A percentile compares a stretch with the other conserved stretches of the same genome.
Conservation (phyloP, 2,888 invertebrate genomes). For the Rotaria magnacalcarata region DNA sequence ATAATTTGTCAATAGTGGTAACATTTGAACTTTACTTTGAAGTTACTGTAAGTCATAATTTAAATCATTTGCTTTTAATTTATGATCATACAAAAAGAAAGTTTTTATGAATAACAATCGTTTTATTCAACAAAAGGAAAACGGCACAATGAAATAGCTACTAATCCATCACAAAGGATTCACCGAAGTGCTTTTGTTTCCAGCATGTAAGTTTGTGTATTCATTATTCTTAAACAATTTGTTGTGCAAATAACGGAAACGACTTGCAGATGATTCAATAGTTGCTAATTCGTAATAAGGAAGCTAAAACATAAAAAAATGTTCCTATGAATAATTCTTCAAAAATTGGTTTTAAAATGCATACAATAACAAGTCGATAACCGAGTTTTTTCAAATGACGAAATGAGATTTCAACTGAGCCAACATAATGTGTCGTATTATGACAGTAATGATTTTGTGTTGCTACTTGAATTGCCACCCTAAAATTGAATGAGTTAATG, state of each 20-base stretch:
- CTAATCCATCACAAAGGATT: neutral
- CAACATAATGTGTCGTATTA: slow-evolving; percentile 3
- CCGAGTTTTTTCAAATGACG: slow-evolving; percentile 14
- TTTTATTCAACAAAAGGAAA: neutral
- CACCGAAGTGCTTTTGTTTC: neutral
- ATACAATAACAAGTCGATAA: slow-evolving; percentile 3
- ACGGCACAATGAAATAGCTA: neutral
- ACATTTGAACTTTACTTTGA: no score
- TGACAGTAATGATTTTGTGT: slow-evolving; percentile 7
- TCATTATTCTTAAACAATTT: neutral
- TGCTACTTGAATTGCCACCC: slow-evolving; percentile 10
- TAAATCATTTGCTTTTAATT: no score
- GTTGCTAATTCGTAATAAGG: neutral
- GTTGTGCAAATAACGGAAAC: neutral
- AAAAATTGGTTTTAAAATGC: neutral
- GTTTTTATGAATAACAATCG: neutral
- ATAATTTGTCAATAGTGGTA: no score
- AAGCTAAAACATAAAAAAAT: neutral
- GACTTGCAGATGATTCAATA: neutral
- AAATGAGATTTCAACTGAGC: neutral
- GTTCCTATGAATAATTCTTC: no score
- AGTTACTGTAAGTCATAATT: no score
- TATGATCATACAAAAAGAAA: neutral
- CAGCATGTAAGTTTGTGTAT: neutral
- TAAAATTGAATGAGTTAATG: neutral